Evolutionary conservation across 2,888 invertebrate genomes (phyloP), one percentile per base, ranked within the genome.

Genomic region (Thysanoteuthis rhombus): DNA sequence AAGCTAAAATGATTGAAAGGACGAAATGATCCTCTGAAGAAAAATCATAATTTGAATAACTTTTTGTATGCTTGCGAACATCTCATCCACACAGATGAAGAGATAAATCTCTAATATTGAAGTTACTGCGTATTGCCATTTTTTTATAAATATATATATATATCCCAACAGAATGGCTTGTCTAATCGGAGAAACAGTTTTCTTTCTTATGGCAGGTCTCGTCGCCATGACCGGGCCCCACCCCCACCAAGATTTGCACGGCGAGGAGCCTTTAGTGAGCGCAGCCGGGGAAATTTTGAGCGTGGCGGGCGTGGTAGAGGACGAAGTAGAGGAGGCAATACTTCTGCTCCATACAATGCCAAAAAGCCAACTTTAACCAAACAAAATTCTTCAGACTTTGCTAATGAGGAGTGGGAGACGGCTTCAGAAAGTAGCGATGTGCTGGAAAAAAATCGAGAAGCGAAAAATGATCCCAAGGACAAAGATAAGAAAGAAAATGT

Each of bases 341-440:
- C 94, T 36, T 95, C 95, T n/a, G 94, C 95, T n/a, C 94, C 95
- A 38, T 93, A 93, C 32, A 94, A 94, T 93, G 93, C 93, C 92
- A 96, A 96, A 94, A 95, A 95, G 92, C 96, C 96, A 89, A 95
- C 95, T n/a, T 95, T 97, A 32, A 96, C 95, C 10, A 97, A 97
- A 94, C 97, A 97, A 94, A 96, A 96, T 94, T 97, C 97, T 32
- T 96, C 96, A 5, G 96, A 96, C 94, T 95, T 95, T 94, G 95
- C 95, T 25, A 96, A 97, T 96, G 96, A 97, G 93, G 97, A 98
- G 96, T 98, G 98, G 98, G 98, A 98, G 97, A 98, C 98, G 4
- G 97, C 97, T 38, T 98, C 98, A 19, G 98, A 98, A 97, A 98
- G 98, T 97, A 98, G 98, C 97, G 98, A 97, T 95, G 96, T 97